These are phyloP conservation scores for human (Homo sapiens) DNA, from an alignment of 2,113 vertebrate genomes.

Conservation along the genomic window DNA sequence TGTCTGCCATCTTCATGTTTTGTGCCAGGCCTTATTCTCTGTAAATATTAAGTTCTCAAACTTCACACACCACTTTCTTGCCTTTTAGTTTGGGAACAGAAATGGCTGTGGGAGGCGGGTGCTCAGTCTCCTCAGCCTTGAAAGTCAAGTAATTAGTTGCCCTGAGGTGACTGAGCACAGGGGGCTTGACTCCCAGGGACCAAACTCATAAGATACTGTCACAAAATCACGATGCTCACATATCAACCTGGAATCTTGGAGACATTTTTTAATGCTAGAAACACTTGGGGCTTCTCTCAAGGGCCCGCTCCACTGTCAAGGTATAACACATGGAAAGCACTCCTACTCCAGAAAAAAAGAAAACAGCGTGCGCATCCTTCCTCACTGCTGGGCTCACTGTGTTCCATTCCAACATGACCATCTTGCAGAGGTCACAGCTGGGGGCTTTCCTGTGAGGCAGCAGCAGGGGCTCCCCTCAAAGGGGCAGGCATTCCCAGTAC, in stretches of 20 bases:
- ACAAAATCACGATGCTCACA: not conserved
- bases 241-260: not conserved
- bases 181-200: not conserved
- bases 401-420: not conserved
- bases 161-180: not conserved
- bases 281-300: not conserved
- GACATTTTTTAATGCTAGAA: not conserved
- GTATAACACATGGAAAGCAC: not conserved
- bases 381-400: not conserved
- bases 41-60: not conserved
- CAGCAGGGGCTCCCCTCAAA: not conserved
- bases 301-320: not conserved
- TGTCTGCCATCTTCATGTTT: not conserved
- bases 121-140: not conserved
- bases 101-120: not conserved
- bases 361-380: not conserved
- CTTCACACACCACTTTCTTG: not conserved
- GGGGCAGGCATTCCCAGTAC: not conserved
- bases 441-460: not conserved
- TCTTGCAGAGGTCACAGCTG: not conserved
- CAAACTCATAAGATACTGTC: not conserved
- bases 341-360: not conserved
- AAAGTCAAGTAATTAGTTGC: not conserved
- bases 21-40: not conserved
- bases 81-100: slow-evolving; percentile 25